Base-by-base conservation (phyloP, 2,888 invertebrate species). In the Agrotis puta region DNA sequence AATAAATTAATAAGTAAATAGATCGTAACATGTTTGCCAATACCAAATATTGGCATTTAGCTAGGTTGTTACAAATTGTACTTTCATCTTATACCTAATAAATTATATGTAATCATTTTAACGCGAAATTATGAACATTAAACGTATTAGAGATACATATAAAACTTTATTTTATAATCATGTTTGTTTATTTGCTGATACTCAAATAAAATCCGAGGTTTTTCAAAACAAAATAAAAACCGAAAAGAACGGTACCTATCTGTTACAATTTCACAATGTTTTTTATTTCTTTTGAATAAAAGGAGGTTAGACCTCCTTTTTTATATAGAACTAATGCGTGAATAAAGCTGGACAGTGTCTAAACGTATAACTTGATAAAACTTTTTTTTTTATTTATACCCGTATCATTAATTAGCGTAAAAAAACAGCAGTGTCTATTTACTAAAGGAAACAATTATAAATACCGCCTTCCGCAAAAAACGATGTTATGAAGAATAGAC, bases 361-460 rank as follows among this genome's bases (percentile, higher is more conserved):
- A n/a, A n/a, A n/a, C n/a, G n/a, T n/a, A n/a, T n/a, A n/a, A n/a
- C n/a, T n/a, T n/a, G n/a, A n/a, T n/a, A n/a, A n/a, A n/a, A n/a
- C n/a, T n/a, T n/a, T n/a, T n/a, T n/a, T n/a, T n/a, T n/a, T n/a
- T n/a, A n/a, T n/a, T n/a, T n/a, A n/a, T n/a, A n/a, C n/a, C n/a
- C n/a, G n/a, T n/a, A n/a, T n/a, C n/a, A n/a, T n/a, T n/a, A n/a
- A n/a, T n/a, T n/a, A n/a, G n/a, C n/a, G n/a, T n/a, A n/a, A n/a
- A n/a, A n/a, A n/a, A n/a, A n/a, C n/a, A n/a, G n/a, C n/a, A n/a
- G n/a, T n/a, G n/a, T n/a, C n/a, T n/a, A n/a, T n/a, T n/a, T n/a
- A n/a, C n/a, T n/a, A n/a, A 68, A 70, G 67, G 74, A 45, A 75
- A 77, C 54, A 76, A 78, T 72, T 65, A 77, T 57, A 54, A 62